Conservation (phyloP, 2,797 vertebrate species). For the Diceros bicornis region DNA sequence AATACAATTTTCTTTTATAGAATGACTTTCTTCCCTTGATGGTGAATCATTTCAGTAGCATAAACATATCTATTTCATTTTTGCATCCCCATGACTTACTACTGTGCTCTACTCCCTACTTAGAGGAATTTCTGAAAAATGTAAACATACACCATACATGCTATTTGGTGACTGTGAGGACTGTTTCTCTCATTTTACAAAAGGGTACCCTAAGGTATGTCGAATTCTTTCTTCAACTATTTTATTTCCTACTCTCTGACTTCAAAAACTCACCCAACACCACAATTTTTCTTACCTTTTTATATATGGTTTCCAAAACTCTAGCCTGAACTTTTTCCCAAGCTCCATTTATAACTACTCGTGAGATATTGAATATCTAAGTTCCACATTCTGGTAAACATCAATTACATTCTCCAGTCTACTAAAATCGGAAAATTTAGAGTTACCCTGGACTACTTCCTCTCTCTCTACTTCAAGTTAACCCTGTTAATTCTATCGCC, state of each 20-base stretch:
- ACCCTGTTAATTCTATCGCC: neutral
- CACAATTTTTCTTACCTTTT: neutral
- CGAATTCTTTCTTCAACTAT: neutral
- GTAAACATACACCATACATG: neutral
- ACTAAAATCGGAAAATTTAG: neutral
- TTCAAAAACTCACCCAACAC: neutral
- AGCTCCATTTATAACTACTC: neutral
- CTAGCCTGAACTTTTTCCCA: neutral
- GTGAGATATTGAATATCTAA: neutral
- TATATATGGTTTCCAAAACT: neutral
- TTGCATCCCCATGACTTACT: neutral
- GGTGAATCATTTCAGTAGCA: neutral
- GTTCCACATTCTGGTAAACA: neutral
- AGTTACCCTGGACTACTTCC: neutral
- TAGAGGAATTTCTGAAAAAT: neutral
- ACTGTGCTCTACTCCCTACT: neutral
- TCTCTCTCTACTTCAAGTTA: neutral
- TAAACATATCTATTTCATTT: neutral
- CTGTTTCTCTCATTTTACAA: neutral
- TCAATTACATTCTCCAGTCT: neutral
- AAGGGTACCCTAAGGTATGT: neutral
- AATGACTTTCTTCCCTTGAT: neutral
- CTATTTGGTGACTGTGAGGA: neutral
- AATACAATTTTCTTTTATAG: neutral
- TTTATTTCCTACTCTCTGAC: neutral